These are phyloP conservation scores for Rousettus leschenaultii DNA, from an alignment of 2,113 vertebrate genomes.

Conservation along the genomic window DNA sequence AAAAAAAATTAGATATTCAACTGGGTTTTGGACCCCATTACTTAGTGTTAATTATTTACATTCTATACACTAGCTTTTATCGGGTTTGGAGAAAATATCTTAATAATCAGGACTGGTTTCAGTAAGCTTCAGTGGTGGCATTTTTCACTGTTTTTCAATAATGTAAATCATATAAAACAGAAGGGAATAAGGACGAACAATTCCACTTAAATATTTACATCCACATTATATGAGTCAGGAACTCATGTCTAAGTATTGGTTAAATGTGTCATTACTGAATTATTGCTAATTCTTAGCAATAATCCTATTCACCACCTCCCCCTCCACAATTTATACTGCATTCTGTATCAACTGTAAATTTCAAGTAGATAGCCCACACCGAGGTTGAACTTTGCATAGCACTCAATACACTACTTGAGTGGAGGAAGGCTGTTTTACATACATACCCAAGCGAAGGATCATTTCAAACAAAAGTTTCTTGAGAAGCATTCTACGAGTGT, in stretches of 20 bases:
- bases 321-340: not conserved
- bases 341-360: not conserved
- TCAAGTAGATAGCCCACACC: not conserved
- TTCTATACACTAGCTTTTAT: not conserved
- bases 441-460: not conserved
- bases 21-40: not conserved
- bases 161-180: not conserved
- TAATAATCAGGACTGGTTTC: not conserved
- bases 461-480: slow-evolving; percentile 17
- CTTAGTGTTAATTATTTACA: not conserved
- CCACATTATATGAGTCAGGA: not conserved
- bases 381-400: not conserved
- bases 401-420: not conserved
- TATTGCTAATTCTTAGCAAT: not conserved
- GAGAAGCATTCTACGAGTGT: not conserved
- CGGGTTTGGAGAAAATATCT: not conserved
- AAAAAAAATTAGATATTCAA: not conserved
- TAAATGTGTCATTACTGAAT: slow-evolving; percentile 10
- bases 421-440: not conserved
- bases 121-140: not conserved
- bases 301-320: not conserved
- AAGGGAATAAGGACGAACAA: not conserved
- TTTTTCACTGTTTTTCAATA: not conserved
- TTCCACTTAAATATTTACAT: slow-evolving; percentile 11
- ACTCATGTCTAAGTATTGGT: not conserved